Conservation (phyloP, 2,888 invertebrate species). For the Pandemis heparana region DNA sequence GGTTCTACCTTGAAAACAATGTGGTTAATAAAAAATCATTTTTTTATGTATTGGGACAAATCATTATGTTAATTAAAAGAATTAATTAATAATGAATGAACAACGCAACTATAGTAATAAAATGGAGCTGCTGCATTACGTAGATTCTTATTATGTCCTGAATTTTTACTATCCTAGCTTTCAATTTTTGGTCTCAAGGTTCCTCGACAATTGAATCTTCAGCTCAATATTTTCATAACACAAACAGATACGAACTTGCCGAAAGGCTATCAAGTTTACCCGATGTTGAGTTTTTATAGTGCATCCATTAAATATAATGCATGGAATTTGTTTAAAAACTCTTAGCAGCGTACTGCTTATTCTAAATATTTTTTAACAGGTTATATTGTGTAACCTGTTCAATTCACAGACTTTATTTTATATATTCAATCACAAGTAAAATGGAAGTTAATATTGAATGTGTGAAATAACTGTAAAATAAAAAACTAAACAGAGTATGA, state of each 20-base stretch:
- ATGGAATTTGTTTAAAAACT: conserved; percentile 1
- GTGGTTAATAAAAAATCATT: background rate
- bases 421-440: no score
- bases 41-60: background rate
- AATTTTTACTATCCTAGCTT: background rate
- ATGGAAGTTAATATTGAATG: background rate
- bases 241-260: background rate
- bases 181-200: conserved; percentile 7
- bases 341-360: background rate
- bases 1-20: background rate
- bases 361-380: background rate
- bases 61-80: background rate
- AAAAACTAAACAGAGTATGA: background rate
- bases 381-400: no score
- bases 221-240: conserved; percentile 10
- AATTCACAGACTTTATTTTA: no score
- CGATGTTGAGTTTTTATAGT: background rate
- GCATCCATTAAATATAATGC: background rate
- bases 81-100: background rate
- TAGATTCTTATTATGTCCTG: background rate
- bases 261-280: background rate
- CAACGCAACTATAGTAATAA: background rate
- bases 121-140: background rate
- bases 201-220: conserved; percentile 14
- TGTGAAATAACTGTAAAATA: background rate